These are phyloP conservation scores for Drosophila funebris DNA, from an alignment of 1,140 invertebrate species.

Conservation along the genomic window DNA sequence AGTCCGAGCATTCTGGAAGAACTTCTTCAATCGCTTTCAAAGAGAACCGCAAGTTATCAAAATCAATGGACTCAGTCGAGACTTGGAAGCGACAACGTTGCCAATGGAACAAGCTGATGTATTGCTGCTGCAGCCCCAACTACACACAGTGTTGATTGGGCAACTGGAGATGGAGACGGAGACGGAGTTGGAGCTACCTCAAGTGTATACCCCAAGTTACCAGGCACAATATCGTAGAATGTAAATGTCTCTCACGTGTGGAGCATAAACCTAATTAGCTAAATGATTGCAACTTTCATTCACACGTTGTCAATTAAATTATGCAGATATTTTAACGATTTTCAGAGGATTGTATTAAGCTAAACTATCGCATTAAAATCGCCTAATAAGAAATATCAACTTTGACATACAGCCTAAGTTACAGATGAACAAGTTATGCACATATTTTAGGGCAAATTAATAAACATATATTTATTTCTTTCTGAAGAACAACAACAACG, in stretches of 20 bases:
- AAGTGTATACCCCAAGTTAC: no score
- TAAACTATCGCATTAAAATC: constrained; percentile 7
- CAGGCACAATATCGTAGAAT: background rate
- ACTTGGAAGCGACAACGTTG: background rate
- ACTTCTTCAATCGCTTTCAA: background rate
- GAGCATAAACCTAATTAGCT: constrained; percentile 21
- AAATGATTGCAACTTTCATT: constrained; percentile 35
- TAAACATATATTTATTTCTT: background rate
- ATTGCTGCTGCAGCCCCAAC: background rate
- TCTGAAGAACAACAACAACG: background rate
- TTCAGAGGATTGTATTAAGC: background rate
- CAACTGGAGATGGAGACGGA: background rate
- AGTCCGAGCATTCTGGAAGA: background rate
- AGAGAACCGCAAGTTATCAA: background rate
- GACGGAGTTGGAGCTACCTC: background rate
- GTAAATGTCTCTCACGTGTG: background rate
- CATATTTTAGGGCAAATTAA: constrained; percentile 31
- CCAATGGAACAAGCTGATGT: background rate
- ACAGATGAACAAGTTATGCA: constrained; percentile 16
- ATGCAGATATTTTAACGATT: constrained; percentile 18
- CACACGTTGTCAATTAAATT: background rate
- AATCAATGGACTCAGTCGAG: background rate
- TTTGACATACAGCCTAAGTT: constrained; percentile 26
- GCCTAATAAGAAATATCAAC: constrained; percentile 26
- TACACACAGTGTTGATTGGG: background rate